phyloP scores from a whole-genome alignment of 2,888 invertebrate species.

The Matsumyia berberina region DNA sequence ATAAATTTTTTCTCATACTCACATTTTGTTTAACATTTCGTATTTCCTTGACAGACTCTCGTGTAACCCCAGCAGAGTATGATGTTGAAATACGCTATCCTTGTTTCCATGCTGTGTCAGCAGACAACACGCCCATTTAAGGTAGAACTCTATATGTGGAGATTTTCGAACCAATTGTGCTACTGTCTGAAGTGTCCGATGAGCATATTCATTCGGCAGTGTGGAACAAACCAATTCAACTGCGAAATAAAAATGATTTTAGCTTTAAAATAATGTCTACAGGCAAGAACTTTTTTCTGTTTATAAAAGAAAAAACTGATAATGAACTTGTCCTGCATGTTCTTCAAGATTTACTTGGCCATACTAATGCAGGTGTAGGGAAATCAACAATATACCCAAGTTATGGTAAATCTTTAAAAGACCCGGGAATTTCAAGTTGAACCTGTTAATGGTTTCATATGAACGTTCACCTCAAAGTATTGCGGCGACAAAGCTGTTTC shows the following conservation, averaged over 20 bases:
- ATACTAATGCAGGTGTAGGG: no score
- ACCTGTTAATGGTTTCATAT: no score
- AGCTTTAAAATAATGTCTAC: not conserved
- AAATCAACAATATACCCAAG: no score
- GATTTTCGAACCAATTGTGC: conserved; percentile 90
- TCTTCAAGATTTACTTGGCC: no score
- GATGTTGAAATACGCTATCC: conserved; percentile 87
- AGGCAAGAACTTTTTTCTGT: not conserved
- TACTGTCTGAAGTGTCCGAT: conserved; percentile 89
- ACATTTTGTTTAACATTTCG: conserved; percentile 93
- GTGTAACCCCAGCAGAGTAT: conserved; percentile 89
- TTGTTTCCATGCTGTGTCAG: conserved; percentile 88
- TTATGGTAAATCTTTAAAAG: no score
- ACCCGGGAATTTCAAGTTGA: no score
- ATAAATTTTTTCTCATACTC: conserved; percentile 83
- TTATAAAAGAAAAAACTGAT: not conserved
- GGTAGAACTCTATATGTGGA: conserved; percentile 94
- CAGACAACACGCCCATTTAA: conserved; percentile 90
- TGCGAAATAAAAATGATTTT: conserved; percentile 81
- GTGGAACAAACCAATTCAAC: conserved; percentile 90
- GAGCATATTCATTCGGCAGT: conserved; percentile 90
- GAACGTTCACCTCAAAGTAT: no score
- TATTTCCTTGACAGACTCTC: conserved; percentile 92
- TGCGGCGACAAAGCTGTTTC: no score
- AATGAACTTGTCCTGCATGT: no score